Conservation (phyloP, 2,797 vertebrate species). For the Coluber constrictor region DNA sequence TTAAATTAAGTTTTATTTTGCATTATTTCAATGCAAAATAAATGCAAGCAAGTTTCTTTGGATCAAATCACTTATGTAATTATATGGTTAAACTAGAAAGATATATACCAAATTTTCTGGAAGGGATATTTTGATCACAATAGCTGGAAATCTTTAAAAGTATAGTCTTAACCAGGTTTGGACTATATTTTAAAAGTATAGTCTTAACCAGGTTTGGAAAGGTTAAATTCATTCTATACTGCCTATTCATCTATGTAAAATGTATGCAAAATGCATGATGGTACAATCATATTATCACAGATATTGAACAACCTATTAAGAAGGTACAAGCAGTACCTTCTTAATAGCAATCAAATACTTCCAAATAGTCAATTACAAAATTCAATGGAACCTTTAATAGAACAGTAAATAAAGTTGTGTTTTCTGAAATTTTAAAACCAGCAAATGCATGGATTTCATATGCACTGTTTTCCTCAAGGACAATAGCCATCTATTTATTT, state of each 20-base stretch:
- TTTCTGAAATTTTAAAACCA: background rate
- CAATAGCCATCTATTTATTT: background rate
- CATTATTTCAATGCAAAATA: background rate
- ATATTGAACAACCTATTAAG: slow-evolving; percentile 2
- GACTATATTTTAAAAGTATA: background rate
- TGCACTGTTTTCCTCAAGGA: background rate
- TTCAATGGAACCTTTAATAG: background rate
- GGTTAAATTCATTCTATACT: background rate
- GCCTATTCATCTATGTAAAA: background rate
- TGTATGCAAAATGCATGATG: background rate
- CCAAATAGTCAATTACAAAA: slow-evolving; percentile 18
- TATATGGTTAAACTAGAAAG: background rate
- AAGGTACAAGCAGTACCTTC: background rate
- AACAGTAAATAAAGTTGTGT: background rate
- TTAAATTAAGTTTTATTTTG: too few species aligned
- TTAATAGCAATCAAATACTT: background rate
- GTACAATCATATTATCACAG: background rate
- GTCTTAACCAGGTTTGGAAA: background rate
- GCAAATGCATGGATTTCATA: background rate
- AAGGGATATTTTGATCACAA: background rate
- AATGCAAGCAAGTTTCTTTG: background rate
- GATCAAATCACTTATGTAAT: background rate
- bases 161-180: background rate
- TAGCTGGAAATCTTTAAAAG: background rate
- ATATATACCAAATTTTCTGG: background rate